Percentiles rank a stretch among this genome's conserved stretches.
phyloP scores from a whole-genome alignment of 2,888 invertebrate genomes.

The Acronicta aceris region DNA sequence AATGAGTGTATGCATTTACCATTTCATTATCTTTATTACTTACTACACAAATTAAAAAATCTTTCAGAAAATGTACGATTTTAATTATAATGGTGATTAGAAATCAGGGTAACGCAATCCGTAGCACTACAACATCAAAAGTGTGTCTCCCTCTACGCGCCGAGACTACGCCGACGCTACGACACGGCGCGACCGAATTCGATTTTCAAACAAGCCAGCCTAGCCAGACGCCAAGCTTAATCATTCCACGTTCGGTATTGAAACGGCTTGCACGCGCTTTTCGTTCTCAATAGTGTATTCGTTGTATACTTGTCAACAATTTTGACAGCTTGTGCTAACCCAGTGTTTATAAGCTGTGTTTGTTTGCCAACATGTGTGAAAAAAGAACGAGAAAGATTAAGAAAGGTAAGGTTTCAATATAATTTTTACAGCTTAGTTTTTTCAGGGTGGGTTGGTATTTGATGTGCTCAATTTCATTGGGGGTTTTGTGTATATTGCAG shows the following conservation, averaged over 20 bases:
- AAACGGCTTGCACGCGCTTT: conserved; percentile 54
- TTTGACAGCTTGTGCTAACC: conserved; percentile 51
- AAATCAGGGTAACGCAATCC: conserved; percentile 44
- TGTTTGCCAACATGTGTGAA: conserved; percentile 74
- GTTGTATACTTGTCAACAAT: conserved; percentile 42
- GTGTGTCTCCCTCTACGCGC: conserved; percentile 49
- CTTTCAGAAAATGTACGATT: background rate
- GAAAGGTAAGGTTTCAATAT: conserved; percentile 67
- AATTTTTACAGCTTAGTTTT: conserved; percentile 11
- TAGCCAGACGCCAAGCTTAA: conserved; percentile 5
- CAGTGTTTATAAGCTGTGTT: conserved; percentile 68
- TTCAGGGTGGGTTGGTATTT: conserved; percentile 10
- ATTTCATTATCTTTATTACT: too few species aligned
- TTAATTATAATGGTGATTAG: background rate
- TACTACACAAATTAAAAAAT: too few species aligned
- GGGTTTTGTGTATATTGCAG: background rate
- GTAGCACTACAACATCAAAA: conserved; percentile 49
- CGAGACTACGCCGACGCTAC: conserved; percentile 48
- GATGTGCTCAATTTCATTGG: conserved; percentile 2
- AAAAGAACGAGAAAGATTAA: conserved; percentile 76
- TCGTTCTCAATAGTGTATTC: conserved; percentile 37
- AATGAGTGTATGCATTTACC: too few species aligned
- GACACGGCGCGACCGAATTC: conserved; percentile 57
- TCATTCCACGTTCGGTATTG: conserved; percentile 63
- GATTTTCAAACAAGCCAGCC: conserved; percentile 64